These are phyloP conservation scores for Ctenodactylus gundi DNA, from an alignment of 2,113 vertebrate genomes.

Conservation along the genomic window DNA sequence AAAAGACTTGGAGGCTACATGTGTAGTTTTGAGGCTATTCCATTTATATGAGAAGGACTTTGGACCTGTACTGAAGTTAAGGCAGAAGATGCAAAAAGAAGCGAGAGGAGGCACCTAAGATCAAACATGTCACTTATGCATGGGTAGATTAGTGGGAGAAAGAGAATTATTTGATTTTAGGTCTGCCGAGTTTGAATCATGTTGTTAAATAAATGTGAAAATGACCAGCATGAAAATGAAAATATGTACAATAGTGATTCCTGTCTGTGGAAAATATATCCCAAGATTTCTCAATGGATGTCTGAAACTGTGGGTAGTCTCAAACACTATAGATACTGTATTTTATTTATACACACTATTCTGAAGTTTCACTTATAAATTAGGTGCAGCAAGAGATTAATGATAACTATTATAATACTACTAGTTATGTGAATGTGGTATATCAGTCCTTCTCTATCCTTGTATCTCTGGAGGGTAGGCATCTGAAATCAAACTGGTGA, in stretches of 20 bases:
- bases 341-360: neutral
- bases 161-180: conserved; percentile 14
- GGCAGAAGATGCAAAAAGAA: neutral
- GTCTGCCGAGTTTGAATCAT: neutral
- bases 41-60: neutral
- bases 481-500: too few species aligned
- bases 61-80: neutral
- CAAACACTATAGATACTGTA: neutral
- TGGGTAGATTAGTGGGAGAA: neutral
- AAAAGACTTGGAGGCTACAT: neutral
- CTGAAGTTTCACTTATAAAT: neutral
- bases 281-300: neutral
- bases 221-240: neutral
- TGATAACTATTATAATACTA: neutral
- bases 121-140: neutral
- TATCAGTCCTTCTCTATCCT: neutral
- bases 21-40: neutral
- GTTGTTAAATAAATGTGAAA: neutral
- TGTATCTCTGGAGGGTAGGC: too few species aligned
- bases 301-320: neutral
- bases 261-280: neutral
- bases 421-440: neutral
- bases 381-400: neutral
- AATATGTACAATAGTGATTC: neutral
- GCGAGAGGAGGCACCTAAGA: neutral